Base-by-base conservation (phyloP, 2,113 vertebrate species). In the Dipodomys stephensi region DNA sequence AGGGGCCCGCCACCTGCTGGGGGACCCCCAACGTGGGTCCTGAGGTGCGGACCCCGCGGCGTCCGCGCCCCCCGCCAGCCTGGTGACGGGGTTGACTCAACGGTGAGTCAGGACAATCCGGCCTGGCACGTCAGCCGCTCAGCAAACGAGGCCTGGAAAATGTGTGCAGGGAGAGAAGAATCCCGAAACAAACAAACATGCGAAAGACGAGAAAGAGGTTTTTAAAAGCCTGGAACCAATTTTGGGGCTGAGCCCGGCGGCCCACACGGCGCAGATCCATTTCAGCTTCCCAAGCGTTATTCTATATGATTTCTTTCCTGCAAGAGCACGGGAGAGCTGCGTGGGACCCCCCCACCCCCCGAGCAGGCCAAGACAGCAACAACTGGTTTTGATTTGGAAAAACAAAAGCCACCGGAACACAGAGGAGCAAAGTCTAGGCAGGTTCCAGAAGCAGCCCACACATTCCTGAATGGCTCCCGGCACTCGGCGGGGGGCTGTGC, bases 351-450 rank as follows among this genome's bases (percentile, higher is more conserved):
- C 53, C 49, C 49, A 4, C 49, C 49, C 49, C 7, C 90, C 88
- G 88, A 4, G 15, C 4, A 3, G 53, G 53, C 53, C 15, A 13
- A 57, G 53, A 57, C 53, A 57, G 12, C 71, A 84, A 69, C 90
- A 87, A 92, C 76, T 88, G 77, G 77, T 82, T 90, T 83, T 85
- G 77, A 91, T 97, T 95, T 96, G 89, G 82, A 68, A 77, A 93
- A 85, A 76, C 57, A 53, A 91, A 94, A 65, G 64, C 60, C 89
- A 77, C 77, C 22, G 81, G 82, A 73, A 30, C 57, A 83, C 46
- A 15, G 87, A 79, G 23, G 87, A 27, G 60, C 32, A 3, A 72
- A 60, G n/a, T 11, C 80, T 22, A 84, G 10, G 35, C 92, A n/a
- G 76, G 88, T 39, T 44, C 39, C 74, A 46, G 32, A 53, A 18